phyloP scores from a whole-genome alignment of 2,888 invertebrate genomes.

The Leptopilina syphax region DNA sequence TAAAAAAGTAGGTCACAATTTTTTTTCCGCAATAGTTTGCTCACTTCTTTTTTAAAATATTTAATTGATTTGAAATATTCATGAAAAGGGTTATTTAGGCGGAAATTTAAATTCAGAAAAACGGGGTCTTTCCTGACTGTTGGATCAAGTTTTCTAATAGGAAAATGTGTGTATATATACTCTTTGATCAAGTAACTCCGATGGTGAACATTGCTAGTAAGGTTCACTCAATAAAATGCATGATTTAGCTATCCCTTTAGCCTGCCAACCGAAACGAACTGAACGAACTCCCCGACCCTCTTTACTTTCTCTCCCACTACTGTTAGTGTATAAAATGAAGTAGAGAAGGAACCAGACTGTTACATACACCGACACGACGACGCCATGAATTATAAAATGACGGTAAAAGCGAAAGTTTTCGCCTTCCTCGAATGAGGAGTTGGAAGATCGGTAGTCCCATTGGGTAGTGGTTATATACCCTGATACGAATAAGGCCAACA shows the following conservation, averaged over 20 bases:
- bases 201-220: slow-evolving; percentile 49
- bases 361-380: slow-evolving; percentile 66
- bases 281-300: slow-evolving; percentile 63
- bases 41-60: no score
- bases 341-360: slow-evolving; percentile 57
- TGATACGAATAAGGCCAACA: slow-evolving; percentile 50
- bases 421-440: slow-evolving; percentile 56
- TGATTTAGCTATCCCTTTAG: slow-evolving; percentile 71
- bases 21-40: no score
- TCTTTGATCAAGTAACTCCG: slow-evolving; percentile 32
- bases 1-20: no score
- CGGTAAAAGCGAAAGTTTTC: slow-evolving; percentile 76
- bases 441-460: slow-evolving; percentile 49
- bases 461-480: slow-evolving; percentile 55
- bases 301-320: slow-evolving; percentile 64
- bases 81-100: no score
- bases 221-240: slow-evolving; percentile 71
- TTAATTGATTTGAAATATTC: no score
- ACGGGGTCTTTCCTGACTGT: background rate
- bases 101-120: background rate
- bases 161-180: background rate
- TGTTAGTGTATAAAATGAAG: slow-evolving; percentile 57
- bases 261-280: slow-evolving; percentile 57
- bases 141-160: slow-evolving; percentile 2
- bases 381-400: slow-evolving; percentile 76